A percentile compares a stretch with the other conserved stretches of the same genome.
Conservation (phyloP, 2,113 vertebrate genomes). For the Amphilophus citrinellus region DNA sequence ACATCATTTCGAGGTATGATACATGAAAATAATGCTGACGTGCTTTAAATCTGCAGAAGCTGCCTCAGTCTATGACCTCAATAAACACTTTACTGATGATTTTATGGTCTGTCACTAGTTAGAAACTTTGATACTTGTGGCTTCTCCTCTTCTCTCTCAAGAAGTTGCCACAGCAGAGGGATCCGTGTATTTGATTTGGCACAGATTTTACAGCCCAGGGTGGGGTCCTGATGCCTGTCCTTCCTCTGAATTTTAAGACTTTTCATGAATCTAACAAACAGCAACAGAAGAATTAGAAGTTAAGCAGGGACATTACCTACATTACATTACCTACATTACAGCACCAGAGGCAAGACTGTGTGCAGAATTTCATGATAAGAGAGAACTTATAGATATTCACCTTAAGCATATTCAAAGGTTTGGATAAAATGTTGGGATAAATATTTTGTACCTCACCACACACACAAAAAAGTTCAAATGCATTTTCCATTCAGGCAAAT, state of each 20-base stretch:
- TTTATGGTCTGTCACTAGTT: background rate
- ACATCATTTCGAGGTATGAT: background rate
- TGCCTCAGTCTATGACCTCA: background rate
- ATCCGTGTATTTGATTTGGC: background rate
- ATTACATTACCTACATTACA: too few relatives aligned
- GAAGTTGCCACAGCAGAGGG: background rate
- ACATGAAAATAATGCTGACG: background rate
- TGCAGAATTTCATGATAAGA: background rate
- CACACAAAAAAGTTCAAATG: background rate
- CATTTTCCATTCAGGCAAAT: rapidly evolving
- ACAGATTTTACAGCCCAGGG: background rate
- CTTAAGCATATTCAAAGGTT: too few relatives aligned
- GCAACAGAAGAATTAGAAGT: background rate
- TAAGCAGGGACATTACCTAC: background rate
- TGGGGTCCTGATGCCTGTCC: background rate
- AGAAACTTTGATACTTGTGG: rapidly evolving
- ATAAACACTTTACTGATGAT: background rate
- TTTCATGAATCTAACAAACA: background rate
- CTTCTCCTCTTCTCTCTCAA: background rate
- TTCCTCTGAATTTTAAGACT: background rate
- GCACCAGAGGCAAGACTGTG: background rate
- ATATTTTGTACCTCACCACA: background rate
- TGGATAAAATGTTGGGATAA: background rate
- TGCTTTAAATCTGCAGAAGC: background rate
- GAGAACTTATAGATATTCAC: too few relatives aligned